phyloP scores from a whole-genome alignment of 1,140 invertebrate species.

The Drosophila funebris region DNA sequence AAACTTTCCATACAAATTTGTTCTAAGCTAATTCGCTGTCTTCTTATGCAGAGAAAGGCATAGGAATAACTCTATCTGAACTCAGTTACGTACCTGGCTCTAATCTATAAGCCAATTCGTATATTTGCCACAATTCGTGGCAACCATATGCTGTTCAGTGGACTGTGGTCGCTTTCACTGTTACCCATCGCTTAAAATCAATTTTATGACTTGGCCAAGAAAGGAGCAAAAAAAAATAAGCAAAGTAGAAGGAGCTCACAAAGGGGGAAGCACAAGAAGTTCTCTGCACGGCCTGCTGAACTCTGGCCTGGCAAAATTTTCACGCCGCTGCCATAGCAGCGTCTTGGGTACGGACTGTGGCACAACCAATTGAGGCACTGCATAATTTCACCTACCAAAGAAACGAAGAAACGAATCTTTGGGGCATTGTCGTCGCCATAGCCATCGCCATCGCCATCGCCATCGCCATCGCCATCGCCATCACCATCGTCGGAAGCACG shows the following conservation, averaged over 20 bases:
- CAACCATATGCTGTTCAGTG: constrained; percentile 11
- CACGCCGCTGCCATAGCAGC: constrained; percentile 46
- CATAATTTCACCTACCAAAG: constrained; percentile 71
- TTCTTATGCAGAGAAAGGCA: too few relatives aligned
- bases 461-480: too few relatives aligned
- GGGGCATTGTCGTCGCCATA: constrained; percentile 55
- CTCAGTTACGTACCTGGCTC: neutral
- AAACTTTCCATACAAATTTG: too few relatives aligned
- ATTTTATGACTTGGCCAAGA: constrained; percentile 70
- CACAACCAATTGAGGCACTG: constrained; percentile 38
- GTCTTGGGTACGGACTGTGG: constrained; percentile 17
- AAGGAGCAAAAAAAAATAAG: constrained; percentile 19
- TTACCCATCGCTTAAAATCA: constrained; percentile 61
- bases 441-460: too few relatives aligned
- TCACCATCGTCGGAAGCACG: constrained; percentile 25
- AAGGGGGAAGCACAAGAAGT: neutral
- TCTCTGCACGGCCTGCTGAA: constrained; percentile 52
- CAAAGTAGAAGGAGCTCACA: neutral
- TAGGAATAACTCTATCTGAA: neutral
- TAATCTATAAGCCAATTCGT: neutral
- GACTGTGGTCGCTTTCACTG: constrained; percentile 60
- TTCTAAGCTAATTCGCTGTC: too few relatives aligned
- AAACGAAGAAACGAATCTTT: constrained; percentile 30
- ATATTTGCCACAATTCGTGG: constrained; percentile 1
- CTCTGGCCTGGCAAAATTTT: constrained; percentile 71